phyloP scores from a whole-genome alignment of 1,140 invertebrate genomes.

The Dinoponera quadriceps region DNA sequence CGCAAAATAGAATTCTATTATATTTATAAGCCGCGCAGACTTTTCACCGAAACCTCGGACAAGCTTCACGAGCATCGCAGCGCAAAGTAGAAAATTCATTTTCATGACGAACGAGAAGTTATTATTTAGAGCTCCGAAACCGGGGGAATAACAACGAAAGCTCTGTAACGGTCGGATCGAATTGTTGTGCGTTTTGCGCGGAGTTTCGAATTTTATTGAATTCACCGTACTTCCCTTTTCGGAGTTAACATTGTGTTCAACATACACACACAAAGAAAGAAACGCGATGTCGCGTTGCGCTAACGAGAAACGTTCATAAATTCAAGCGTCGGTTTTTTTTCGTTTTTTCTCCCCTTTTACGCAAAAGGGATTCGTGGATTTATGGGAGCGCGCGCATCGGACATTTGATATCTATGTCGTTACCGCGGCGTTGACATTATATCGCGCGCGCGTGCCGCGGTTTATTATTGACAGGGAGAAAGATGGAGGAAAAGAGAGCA shows the following conservation, averaged over 20 bases:
- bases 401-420: slow-evolving; percentile 45
- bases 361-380: slow-evolving; percentile 18
- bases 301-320: slow-evolving; percentile 51
- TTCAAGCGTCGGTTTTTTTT: slow-evolving; percentile 4
- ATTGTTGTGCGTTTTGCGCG: background rate
- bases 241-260: background rate
- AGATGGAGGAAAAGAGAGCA: background rate
- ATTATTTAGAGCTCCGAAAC: too few species aligned
- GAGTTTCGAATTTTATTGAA: slow-evolving; percentile 37
- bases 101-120: too few species aligned
- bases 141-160: background rate
- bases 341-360: background rate
- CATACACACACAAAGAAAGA: background rate
- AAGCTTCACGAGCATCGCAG: too few species aligned
- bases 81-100: too few species aligned
- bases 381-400: slow-evolving; percentile 6
- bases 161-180: background rate
- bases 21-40: too few species aligned
- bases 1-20: too few species aligned
- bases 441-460: slow-evolving; percentile 25
- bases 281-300: slow-evolving; percentile 7
- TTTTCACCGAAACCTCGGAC: too few species aligned
- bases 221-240: slow-evolving; percentile 28
- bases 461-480: slow-evolving; percentile 27
- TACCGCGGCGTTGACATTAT: slow-evolving; percentile 18